These are phyloP conservation scores for Platyrinchus mystaceus DNA, from an alignment of 2,797 vertebrate species.

Conservation along the genomic window DNA sequence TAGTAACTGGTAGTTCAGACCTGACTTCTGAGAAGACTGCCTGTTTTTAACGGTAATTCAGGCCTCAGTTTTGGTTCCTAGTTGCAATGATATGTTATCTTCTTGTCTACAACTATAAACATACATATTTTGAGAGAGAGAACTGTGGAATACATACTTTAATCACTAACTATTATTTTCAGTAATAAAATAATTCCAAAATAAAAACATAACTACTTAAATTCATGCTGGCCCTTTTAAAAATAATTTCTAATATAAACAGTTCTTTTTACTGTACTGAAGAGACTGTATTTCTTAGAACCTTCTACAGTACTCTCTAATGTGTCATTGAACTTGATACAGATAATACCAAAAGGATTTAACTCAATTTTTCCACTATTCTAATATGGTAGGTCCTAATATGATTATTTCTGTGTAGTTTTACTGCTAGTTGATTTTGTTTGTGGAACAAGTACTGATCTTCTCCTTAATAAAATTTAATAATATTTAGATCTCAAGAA, in stretches of 20 bases:
- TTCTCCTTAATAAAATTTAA: not conserved
- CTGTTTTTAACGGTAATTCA: not conserved
- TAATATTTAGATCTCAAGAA: not conserved
- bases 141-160: not conserved
- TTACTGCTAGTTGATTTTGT: not conserved
- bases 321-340: not conserved
- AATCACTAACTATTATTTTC: not conserved
- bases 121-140: not conserved
- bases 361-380: not conserved
- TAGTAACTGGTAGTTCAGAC: not conserved
- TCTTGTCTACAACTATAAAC: not conserved
- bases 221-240: not conserved
- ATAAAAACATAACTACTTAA: not conserved
- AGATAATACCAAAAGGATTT: not conserved
- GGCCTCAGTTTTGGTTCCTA: not conserved
- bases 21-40: not conserved
- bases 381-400: not conserved
- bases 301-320: not conserved
- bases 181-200: not conserved
- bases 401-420: not conserved
- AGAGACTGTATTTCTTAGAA: not conserved
- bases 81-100: not conserved
- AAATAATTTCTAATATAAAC: not conserved
- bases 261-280: not conserved
- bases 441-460: not conserved